phyloP scores from a whole-genome alignment of 2,113 vertebrate genomes.

The Rattus norvegicus region GRCr8 NC_086036.1:74807501-74808000 shows the following conservation, averaged over 20 bases:
- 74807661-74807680: background rate
- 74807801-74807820: no score
- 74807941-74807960: no score
- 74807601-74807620: background rate
- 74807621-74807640: background rate
- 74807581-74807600: background rate
- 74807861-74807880: no score
- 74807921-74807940: no score
- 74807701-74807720: no score
- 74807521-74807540: no score
- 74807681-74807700: background rate
- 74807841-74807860: no score
- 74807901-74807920: no score
- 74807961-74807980: no score
- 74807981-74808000: no score
- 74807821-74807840: background rate
- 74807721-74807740: no score
- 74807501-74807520: background rate
- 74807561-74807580: background rate
- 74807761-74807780: background rate
- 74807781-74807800: background rate
- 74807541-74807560: background rate
- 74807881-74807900: no score
- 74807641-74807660: background rate
- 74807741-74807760: background rate